These are phyloP conservation scores for Melolontha melolontha DNA, from an alignment of 2,888 invertebrate genomes.

Conservation along the genomic window DNA sequence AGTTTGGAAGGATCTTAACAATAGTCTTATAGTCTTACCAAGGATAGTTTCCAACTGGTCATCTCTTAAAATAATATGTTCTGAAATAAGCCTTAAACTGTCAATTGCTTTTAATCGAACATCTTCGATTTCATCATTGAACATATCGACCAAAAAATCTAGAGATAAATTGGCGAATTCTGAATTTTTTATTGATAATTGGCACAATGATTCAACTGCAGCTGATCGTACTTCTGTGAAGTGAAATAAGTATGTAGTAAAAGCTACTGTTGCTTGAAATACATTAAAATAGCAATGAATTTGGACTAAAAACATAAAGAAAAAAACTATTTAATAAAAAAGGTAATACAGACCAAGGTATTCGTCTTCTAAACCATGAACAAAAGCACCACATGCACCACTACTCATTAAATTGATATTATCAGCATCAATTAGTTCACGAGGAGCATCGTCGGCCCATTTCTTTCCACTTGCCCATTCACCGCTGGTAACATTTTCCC, in stretches of 20 bases:
- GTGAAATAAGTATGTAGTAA: not conserved
- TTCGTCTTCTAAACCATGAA: constrained; percentile 98
- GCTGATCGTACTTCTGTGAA: constrained; percentile 90
- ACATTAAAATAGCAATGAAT: too few species aligned
- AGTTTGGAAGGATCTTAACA: too few species aligned
- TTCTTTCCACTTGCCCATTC: constrained; percentile 94
- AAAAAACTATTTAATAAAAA: too few species aligned
- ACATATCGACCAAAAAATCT: constrained; percentile 99
- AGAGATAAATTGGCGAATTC: constrained; percentile 89
- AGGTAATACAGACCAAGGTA: constrained; percentile 73
- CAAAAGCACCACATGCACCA: constrained; percentile 97
- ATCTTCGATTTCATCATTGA: constrained; percentile 99
- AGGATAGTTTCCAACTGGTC: constrained; percentile 97
- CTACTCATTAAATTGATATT: constrained; percentile 85
- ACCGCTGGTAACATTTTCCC: constrained; percentile 84
- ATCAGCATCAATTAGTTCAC: constrained; percentile 80
- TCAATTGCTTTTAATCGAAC: constrained; percentile 95
- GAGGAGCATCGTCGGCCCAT: constrained; percentile 87
- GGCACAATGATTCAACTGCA: constrained; percentile 92
- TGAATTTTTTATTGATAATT: constrained; percentile 84
- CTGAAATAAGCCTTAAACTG: constrained; percentile 89
- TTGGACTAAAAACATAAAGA: too few species aligned
- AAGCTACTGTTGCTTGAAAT: too few species aligned
- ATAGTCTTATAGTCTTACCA: constrained; percentile 52
- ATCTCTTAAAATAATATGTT: constrained; percentile 89